Conservation (phyloP, 2,113 vertebrate species). For the Calyptomena viridis region DNA sequence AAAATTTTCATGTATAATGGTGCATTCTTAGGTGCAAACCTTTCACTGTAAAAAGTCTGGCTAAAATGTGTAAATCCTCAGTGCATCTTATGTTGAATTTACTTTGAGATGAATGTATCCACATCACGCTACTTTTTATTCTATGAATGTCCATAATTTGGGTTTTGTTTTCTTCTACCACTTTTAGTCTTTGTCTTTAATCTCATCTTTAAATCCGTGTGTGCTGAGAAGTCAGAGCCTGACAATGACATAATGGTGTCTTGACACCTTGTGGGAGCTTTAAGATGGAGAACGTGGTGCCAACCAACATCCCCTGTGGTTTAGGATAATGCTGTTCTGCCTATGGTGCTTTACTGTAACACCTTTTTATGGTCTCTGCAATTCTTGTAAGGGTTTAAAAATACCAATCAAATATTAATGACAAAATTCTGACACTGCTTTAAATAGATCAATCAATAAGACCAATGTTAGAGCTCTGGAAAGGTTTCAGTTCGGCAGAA, state of each 20-base stretch:
- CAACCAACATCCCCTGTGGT: neutral
- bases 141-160: neutral
- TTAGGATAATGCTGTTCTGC: neutral
- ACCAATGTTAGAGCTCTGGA: neutral
- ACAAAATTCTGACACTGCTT: slow-evolving; percentile 12
- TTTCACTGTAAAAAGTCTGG: neutral
- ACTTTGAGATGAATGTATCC: neutral
- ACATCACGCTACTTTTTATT: neutral
- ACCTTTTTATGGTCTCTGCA: slow-evolving; percentile 10
- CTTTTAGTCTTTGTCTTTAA: neutral
- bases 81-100: neutral
- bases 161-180: neutral
- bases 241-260: neutral
- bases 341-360: slow-evolving; percentile 35
- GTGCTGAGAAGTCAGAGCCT: neutral
- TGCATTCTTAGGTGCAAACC: neutral
- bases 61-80: neutral
- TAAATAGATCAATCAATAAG: slow-evolving; percentile 52
- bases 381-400: slow-evolving; percentile 59
- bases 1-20: neutral
- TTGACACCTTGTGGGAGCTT: neutral
- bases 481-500: neutral
- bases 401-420: slow-evolving; percentile 61
- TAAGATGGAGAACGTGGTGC: neutral
- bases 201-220: neutral